Evolutionary conservation across 2,888 invertebrate species (phyloP).

Genomic region (Nomada fabriciana): DNA sequence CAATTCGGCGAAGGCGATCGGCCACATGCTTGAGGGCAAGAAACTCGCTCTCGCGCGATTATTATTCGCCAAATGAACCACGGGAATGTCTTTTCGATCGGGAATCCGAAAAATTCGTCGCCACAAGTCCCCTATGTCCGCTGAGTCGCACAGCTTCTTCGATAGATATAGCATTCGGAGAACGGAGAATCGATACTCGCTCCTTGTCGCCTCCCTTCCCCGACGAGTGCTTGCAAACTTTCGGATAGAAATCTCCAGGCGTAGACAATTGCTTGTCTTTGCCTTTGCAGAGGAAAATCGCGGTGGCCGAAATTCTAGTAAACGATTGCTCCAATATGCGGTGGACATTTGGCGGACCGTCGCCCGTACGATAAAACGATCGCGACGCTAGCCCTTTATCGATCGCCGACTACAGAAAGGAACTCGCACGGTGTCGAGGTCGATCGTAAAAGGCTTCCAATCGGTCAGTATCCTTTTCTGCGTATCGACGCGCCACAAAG

Average conservation of each 20-base stretch:
- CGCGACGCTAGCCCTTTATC: neutral
- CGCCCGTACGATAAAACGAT: constrained; percentile 1
- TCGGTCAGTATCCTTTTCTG: constrained; percentile 69
- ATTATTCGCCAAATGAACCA: neutral
- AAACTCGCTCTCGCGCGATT: constrained; percentile 1
- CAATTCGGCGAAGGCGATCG: constrained; percentile 37
- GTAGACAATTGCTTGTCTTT: no score
- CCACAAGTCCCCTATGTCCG: neutral
- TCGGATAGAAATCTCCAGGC: no score
- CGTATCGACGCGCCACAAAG: constrained; percentile 57
- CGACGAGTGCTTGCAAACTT: no score
- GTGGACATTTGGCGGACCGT: neutral
- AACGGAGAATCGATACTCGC: constrained; percentile 58
- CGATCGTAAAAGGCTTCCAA: constrained; percentile 66
- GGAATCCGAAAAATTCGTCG: constrained; percentile 9
- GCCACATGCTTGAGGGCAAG: neutral
- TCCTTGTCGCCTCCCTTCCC: constrained; percentile 13
- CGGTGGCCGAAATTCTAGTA: no score
- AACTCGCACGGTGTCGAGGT: constrained; percentile 8
- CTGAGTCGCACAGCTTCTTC: constrained; percentile 42
- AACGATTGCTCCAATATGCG: no score
- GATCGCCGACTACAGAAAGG: constrained; percentile 36
- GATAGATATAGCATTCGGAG: constrained; percentile 39
- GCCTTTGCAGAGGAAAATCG: no score
- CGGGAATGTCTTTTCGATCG: neutral